Evolutionary conservation across 2,113 vertebrate genomes (phyloP).

Genomic region (Mastomys natalensis): DNA sequence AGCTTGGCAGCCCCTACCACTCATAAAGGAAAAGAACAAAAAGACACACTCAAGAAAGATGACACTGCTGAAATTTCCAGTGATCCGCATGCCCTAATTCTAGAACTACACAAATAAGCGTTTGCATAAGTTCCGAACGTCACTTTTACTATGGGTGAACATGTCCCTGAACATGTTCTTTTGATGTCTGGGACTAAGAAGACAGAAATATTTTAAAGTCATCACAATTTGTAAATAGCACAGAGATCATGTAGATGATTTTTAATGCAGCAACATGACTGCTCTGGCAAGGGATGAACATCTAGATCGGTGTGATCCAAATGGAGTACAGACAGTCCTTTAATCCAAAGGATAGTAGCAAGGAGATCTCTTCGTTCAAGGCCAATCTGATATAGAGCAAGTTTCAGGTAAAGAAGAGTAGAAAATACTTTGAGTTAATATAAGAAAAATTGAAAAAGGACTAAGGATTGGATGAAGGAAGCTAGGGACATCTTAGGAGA

Average conservation of each 20-base stretch:
- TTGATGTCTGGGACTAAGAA: background rate
- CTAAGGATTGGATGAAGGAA: background rate
- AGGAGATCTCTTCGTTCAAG: no score
- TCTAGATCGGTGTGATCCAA: no score
- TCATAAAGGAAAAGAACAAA: background rate
- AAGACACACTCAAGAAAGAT: background rate
- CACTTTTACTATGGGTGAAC: background rate
- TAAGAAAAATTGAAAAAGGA: background rate
- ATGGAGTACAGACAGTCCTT: no score
- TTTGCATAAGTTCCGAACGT: background rate
- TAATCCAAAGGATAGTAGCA: no score
- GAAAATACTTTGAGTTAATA: background rate
- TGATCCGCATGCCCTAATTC: background rate
- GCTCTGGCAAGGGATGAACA: no score
- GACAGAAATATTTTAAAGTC: background rate
- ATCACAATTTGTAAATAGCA: background rate
- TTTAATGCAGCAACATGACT: no score
- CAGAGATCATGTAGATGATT: background rate
- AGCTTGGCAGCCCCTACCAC: constrained; percentile 1
- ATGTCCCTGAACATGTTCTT: background rate
- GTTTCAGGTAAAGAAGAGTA: no score
- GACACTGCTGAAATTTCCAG: background rate
- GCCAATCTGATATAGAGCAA: no score
- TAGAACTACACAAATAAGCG: background rate
- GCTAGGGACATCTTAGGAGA: background rate